phyloP scores from a whole-genome alignment of 2,113 vertebrate genomes.

The Leuciscus idus region DNA sequence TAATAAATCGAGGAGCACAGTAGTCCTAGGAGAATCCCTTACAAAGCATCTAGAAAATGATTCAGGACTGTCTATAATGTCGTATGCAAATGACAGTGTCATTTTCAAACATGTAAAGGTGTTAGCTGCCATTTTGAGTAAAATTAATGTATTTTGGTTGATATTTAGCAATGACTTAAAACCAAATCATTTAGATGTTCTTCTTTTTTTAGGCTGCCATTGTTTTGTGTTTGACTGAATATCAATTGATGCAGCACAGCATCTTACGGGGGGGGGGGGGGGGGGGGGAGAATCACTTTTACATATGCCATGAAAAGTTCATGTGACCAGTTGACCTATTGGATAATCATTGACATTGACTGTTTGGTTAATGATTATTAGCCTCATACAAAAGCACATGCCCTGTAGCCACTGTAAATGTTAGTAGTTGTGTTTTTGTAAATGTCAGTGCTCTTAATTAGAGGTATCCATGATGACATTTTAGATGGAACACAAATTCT shows the following conservation, averaged over 20 bases:
- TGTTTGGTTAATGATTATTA: neutral
- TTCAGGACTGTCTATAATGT: conserved; percentile 55
- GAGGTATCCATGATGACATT: conserved; percentile 28
- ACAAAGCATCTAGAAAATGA: conserved; percentile 61
- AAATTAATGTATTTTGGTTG: neutral
- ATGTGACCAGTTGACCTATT: neutral
- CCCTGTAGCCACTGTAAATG: neutral
- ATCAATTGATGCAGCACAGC: neutral
- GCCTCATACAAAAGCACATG: neutral
- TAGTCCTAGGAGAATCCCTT: conserved; percentile 69
- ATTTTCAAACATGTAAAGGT: neutral
- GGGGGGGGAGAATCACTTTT: too few species aligned
- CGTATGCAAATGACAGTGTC: neutral
- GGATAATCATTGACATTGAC: neutral
- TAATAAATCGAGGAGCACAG: conserved; percentile 77
- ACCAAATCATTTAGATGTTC: neutral
- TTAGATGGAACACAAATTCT: neutral
- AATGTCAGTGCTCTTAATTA: neutral
- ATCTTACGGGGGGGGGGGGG: too few species aligned
- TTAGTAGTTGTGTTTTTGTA: neutral
- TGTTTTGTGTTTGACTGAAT: neutral
- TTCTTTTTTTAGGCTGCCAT: neutral
- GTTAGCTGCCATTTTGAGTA: neutral
- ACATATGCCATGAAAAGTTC: neutral
- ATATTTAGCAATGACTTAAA: neutral